Conservation (phyloP, 2,888 invertebrate genomes). For the Rotaria socialis region DNA sequence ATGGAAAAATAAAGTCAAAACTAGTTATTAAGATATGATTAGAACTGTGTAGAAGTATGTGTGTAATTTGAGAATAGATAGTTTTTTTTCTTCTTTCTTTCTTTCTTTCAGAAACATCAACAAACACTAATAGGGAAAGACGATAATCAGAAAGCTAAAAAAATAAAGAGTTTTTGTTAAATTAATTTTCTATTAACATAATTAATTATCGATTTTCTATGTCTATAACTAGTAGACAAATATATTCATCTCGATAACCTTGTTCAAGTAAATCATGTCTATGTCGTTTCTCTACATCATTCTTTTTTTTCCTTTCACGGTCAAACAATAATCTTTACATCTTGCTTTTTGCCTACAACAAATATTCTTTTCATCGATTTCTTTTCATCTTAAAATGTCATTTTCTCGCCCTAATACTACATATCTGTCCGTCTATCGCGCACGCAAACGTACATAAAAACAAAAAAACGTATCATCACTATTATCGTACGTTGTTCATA, state of each 20-base stretch:
- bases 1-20: not conserved
- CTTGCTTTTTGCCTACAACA: not conserved
- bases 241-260: not conserved
- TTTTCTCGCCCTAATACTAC: not conserved
- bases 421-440: constrained; percentile 3
- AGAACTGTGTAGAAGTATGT: not conserved
- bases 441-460: not conserved
- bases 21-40: not conserved
- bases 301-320: not conserved
- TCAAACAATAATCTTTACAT: not conserved
- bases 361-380: not conserved
- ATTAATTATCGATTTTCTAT: not conserved
- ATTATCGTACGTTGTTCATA: not conserved
- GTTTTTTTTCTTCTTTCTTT: not conserved
- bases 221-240: not conserved
- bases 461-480: not conserved
- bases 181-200: constrained; percentile 14
- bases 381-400: constrained; percentile 19
- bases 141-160: not conserved
- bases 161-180: not conserved
- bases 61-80: not conserved
- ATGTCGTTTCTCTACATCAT: not conserved
- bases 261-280: not conserved
- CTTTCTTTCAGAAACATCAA: not conserved
- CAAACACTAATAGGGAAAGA: not conserved